Evolutionary conservation across 2,888 invertebrate species (phyloP), one percentile per base, ranked within the genome.

Genomic region (Lamellibrachia satsuma): DNA sequence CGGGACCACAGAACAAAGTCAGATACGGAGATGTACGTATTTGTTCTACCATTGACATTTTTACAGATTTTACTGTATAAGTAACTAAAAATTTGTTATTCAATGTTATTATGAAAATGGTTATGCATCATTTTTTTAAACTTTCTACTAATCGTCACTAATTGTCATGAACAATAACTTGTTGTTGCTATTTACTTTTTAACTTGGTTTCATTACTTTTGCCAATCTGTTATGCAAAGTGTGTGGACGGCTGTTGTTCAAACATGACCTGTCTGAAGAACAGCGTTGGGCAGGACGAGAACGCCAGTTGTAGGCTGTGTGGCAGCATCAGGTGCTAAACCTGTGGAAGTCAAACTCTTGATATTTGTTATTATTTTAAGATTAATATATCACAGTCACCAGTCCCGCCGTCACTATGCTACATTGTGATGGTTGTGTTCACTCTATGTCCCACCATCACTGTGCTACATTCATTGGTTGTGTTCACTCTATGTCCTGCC

Each of bases 1-100:
- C 95, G n/a, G 96, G 97, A 52, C 94, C 95, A 39, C 95, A 96
- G 75, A 95, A 95, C 93, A 95, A 95, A 93, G 94, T 92, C 55
- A 93, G 93, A 75, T 93, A 90, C 60, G 94, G 93, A n/a, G 93
- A 94, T 60, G 93, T 94, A 52, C 92, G 93, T 91, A 92, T 52
- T 8, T 39, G 39, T 51, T 90, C 55, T 92, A 51, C 90, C 52
- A 8, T 15, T 15, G 8, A 22, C 7, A n/a, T 8, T 52, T 90
- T 9, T 52, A 90, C 1, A 39, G 15, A 90, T 11, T 90, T 90
- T 52, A 90, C 90, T 11, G 4, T 15, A n/a, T 52, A 90, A 52
- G 27, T 52, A 11, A n/a, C n/a, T n/a, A n/a, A n/a, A 90, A 39
- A 39, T 39, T 39, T 1, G 39, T 39, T 39, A 39, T 39, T 39